Evolutionary conservation across 2,888 invertebrate genomes (phyloP), one percentile per base, ranked within the genome.

Genomic region (Drosophila mercatorum): DNA sequence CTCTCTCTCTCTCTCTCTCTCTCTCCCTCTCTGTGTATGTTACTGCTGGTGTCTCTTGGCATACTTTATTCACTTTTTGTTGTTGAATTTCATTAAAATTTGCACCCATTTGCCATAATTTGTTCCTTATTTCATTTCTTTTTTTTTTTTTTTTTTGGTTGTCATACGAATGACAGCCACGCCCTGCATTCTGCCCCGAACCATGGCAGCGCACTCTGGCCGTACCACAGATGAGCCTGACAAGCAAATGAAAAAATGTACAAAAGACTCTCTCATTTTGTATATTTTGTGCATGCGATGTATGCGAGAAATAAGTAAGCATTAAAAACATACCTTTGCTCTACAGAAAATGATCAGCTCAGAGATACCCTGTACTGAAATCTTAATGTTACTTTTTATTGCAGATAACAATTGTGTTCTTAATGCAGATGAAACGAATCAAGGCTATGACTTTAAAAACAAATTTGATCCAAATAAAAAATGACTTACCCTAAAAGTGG

Each of bases 41-140:
- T 3, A 3, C 14, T 26, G 31, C 41, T 53, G 31, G 61, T 56
- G 66, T 60, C 63, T 67, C 51, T 65, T 38, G 63, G 66, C 74
- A 72, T 72, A 70, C 76, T 76, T 70, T 72, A 72, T 73, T 43
- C 64, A 58, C 64, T 74, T 75, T 77, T 72, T 79, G 76, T 78
- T 75, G 87, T 72, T 81, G 81, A 88, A 85, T 88, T 89, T 88
- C 85, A 88, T 88, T 88, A 89, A 89, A 87, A 85, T 89, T 85
- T 89, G 81, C 75, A 69, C 85, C 89, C 89, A 89, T 88, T 89
- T 89, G 88, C 81, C 89, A 89, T 87, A 88, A 88, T 87, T 87
- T 88, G 83, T 88, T 55, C 82, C 78, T 68, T 56, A 71, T 34
- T 59, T 44, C 17, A 47, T 43, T 28, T 44, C 64, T 60, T 59